Conservation (phyloP, 2,888 invertebrate genomes). For the Ligdia adustata region DNA sequence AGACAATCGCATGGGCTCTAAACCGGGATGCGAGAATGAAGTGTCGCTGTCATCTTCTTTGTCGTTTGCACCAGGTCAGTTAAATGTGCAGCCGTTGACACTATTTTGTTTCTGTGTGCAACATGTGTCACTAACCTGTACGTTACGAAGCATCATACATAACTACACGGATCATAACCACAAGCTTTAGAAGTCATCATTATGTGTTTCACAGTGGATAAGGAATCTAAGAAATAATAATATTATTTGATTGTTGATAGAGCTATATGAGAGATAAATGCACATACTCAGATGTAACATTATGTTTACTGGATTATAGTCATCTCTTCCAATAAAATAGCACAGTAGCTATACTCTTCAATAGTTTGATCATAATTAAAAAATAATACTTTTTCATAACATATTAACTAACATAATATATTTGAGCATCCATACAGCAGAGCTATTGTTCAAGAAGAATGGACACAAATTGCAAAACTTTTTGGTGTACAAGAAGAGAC, state of each 20-base stretch:
- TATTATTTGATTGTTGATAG: conserved; percentile 2
- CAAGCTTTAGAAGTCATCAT: conserved; percentile 49
- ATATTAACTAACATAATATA: not conserved
- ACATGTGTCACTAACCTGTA: conserved; percentile 81
- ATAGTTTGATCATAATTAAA: not conserved
- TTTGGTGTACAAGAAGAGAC: too few species aligned
- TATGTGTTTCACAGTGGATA: conserved; percentile 32
- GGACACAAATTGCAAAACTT: too few species aligned
- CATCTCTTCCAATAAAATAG: conserved; percentile 2
- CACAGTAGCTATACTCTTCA: conserved; percentile 16
- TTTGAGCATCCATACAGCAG: too few species aligned
- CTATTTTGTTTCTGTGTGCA: conserved; percentile 76
- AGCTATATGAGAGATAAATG: not conserved
- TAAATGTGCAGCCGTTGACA: conserved; percentile 77
- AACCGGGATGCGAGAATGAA: conserved; percentile 80
- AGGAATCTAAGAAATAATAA: conserved; percentile 19
- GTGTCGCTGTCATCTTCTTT: conserved; percentile 81
- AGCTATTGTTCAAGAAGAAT: too few species aligned
- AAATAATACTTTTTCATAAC: conserved; percentile 6
- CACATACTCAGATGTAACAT: too few species aligned
- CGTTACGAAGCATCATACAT: conserved; percentile 50
- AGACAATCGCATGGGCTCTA: conserved; percentile 82
- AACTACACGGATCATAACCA: conserved; percentile 53
- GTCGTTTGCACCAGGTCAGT: conserved; percentile 83
- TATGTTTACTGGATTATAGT: too few species aligned